These are phyloP conservation scores for Cloeon dipterum DNA, from an alignment of 2,888 invertebrate genomes.

Conservation along the genomic window DNA sequence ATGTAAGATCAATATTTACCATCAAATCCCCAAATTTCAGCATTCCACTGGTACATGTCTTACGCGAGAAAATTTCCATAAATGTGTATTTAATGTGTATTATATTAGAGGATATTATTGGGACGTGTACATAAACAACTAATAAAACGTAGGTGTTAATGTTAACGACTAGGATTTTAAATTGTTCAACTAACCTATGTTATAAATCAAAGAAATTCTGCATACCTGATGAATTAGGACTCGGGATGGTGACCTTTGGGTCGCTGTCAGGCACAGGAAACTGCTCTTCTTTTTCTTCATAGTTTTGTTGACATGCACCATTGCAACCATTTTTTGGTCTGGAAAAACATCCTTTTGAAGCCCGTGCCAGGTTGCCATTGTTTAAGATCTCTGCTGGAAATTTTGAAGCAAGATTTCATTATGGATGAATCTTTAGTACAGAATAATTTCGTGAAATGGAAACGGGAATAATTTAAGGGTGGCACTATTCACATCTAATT, in stretches of 20 bases:
- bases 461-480: too few species aligned
- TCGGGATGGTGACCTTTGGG: conserved; percentile 42
- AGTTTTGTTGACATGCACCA: conserved; percentile 57
- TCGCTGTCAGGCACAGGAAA: conserved; percentile 52
- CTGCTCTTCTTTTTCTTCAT: conserved; percentile 63
- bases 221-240: conserved; percentile 45
- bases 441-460: too few species aligned
- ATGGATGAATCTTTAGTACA: too few species aligned
- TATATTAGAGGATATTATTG: not conserved
- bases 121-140: not conserved
- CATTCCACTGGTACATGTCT: too few species aligned
- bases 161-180: not conserved
- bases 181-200: too few species aligned
- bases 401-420: too few species aligned
- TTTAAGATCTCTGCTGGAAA: too few species aligned
- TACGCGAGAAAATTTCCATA: not conserved
- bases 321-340: conserved; percentile 51
- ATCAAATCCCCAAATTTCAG: too few species aligned
- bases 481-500: too few species aligned
- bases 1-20: too few species aligned
- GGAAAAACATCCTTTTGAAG: conserved; percentile 59
- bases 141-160: not conserved
- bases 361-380: conserved; percentile 45
- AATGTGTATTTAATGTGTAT: not conserved
- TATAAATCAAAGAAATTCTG: too few species aligned